phyloP scores from a whole-genome alignment of 2,797 vertebrate genomes.

The Cyprinodon diabolis region DNA sequence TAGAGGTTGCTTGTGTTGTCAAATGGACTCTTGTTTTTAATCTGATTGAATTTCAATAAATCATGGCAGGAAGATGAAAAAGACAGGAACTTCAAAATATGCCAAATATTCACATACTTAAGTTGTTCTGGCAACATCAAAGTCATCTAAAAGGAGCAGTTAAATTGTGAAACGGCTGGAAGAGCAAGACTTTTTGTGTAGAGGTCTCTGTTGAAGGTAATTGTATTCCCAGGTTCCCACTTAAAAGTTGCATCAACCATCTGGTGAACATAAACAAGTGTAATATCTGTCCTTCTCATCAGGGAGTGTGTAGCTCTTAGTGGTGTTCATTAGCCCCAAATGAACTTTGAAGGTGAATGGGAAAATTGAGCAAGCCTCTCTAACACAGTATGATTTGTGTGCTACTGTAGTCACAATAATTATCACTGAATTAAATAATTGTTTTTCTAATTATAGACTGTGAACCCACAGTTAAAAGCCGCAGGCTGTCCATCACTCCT shows the following conservation, averaged over 20 bases:
- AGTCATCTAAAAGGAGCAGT: slow-evolving; percentile 9
- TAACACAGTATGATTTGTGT: slow-evolving; percentile 24
- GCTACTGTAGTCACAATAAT: slow-evolving; percentile 26
- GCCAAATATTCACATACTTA: not conserved
- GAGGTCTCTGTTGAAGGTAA: slow-evolving; percentile 54
- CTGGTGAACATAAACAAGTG: slow-evolving; percentile 67
- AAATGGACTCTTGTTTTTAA: not conserved
- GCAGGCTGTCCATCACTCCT: slow-evolving; percentile 61
- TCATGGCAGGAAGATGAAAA: not conserved
- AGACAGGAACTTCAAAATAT: not conserved
- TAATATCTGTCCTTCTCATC: slow-evolving; percentile 50
- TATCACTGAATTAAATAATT: slow-evolving; percentile 59
- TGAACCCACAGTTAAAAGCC: slow-evolving; percentile 56
- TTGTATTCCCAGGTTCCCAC: slow-evolving; percentile 41
- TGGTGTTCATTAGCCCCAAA: slow-evolving; percentile 65
- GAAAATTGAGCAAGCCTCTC: slow-evolving; percentile 22
- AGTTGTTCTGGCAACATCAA: not conserved
- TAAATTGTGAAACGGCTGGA: not conserved
- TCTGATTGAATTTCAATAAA: not conserved
- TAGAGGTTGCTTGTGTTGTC: not conserved
- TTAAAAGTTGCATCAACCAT: slow-evolving; percentile 52
- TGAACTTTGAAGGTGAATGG: slow-evolving; percentile 68
- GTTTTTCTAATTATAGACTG: slow-evolving; percentile 65
- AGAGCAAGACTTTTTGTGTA: slow-evolving; percentile 18
- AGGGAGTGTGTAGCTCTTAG: slow-evolving; percentile 52